Percentiles rank a stretch among this genome's conserved stretches.
phyloP scores from a whole-genome alignment of 2,797 vertebrate genomes.

The Platalea minor region DNA sequence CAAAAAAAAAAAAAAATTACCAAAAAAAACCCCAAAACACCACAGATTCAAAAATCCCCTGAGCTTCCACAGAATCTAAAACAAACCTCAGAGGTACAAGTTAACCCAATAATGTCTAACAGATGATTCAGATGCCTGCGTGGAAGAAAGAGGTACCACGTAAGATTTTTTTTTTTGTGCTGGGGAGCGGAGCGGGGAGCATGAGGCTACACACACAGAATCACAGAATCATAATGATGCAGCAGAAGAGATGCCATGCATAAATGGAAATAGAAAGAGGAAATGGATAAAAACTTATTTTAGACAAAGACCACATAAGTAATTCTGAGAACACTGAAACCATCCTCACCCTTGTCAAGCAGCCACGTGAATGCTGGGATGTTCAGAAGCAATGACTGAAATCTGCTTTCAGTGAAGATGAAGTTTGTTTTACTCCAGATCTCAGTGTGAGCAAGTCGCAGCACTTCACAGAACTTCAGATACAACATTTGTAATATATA shows the following conservation, averaged over 20 bases:
- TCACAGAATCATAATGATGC: background rate
- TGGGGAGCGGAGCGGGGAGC: fast-evolving
- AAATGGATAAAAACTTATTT: background rate
- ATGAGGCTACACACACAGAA: background rate
- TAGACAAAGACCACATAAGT: background rate
- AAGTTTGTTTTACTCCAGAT: background rate
- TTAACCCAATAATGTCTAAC: background rate
- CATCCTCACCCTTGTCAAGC: background rate
- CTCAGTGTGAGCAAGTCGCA: background rate
- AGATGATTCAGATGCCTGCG: background rate
- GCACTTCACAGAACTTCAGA: background rate
- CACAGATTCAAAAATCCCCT: background rate
- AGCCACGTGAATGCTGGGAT: background rate
- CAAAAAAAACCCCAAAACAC: background rate
- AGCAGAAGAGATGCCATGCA: background rate
- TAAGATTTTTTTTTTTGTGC: background rate
- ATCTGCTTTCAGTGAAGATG: background rate
- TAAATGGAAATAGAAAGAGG: background rate
- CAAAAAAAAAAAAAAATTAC: background rate
- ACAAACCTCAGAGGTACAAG: background rate
- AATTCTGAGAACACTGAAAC: background rate
- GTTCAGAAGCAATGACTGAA: background rate
- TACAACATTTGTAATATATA: background rate
- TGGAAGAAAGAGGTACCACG: background rate
- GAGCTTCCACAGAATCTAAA: background rate